Evolutionary conservation across 1,140 invertebrate genomes (phyloP).

Genomic region (Drosophila neocordata): DNA sequence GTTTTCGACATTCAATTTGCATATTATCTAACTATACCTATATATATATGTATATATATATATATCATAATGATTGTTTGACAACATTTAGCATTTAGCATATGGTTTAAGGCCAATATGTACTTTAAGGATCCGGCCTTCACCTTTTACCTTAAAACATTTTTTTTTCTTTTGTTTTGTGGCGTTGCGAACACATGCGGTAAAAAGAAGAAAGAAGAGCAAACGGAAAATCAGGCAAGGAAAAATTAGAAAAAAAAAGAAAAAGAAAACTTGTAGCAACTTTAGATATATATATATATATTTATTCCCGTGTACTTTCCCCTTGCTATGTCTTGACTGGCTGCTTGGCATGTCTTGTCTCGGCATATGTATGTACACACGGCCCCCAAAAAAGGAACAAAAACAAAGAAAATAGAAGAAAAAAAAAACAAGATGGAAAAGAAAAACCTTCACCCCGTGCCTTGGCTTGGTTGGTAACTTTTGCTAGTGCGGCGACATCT

Average conservation of each 20-base stretch:
- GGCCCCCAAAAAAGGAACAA: slow-evolving; percentile 10
- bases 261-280: slow-evolving; percentile 55
- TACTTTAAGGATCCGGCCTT: slow-evolving; percentile 31
- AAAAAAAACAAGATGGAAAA: neutral
- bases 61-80: neutral
- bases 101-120: neutral
- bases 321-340: slow-evolving; percentile 36
- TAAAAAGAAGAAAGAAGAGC: slow-evolving; percentile 8
- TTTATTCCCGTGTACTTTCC: slow-evolving; percentile 16
- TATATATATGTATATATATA: neutral
- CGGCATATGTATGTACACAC: slow-evolving; percentile 51
- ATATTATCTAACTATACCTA: no score
- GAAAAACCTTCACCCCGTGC: slow-evolving; percentile 4
- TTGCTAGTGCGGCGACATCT: slow-evolving; percentile 77
- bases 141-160: slow-evolving; percentile 27
- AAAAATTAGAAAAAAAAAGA: slow-evolving; percentile 59
- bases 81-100: slow-evolving; percentile 6
- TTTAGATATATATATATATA: slow-evolving; percentile 39
- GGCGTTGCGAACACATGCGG: slow-evolving; percentile 23
- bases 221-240: slow-evolving; percentile 20
- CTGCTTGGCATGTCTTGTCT: slow-evolving; percentile 64
- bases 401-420: neutral
- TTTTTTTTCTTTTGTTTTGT: neutral
- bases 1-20: no score
- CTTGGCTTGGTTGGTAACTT: slow-evolving; percentile 59